Percentiles rank a stretch among this genome's conserved stretches.
phyloP scores from a whole-genome alignment of 2,797 vertebrate genomes.

The Sebastes elongatus region DNA sequence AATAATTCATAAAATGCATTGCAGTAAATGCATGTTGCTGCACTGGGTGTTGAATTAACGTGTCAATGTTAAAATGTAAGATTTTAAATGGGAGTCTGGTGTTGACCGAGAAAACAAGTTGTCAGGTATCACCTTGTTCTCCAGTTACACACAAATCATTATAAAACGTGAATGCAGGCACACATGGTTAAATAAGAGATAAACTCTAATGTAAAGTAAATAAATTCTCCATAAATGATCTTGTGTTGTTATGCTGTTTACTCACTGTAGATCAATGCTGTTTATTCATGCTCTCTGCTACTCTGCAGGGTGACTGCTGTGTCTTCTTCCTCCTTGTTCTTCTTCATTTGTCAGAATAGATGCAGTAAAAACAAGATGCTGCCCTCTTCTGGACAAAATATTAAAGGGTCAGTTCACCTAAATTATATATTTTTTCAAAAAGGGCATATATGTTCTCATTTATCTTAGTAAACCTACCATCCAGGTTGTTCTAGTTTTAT shows the following conservation, averaged over 20 bases:
- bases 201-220: not conserved
- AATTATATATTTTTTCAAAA: not conserved
- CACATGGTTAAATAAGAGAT: not conserved
- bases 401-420: not conserved
- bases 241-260: not conserved
- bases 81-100: not conserved
- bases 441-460: not conserved
- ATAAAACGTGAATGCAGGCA: not conserved
- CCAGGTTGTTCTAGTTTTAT: not conserved
- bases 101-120: not conserved
- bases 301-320: not conserved
- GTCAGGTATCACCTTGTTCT: not conserved
- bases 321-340: constrained; percentile 37
- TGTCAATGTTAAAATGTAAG: not conserved
- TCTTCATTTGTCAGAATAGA: constrained; percentile 4
- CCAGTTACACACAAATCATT: not conserved
- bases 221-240: too few relatives aligned
- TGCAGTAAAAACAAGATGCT: not conserved
- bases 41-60: not conserved
- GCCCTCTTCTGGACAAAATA: constrained; percentile 29
- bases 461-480: not conserved
- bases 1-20: rapidly evolving
- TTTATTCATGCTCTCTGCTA: not conserved
- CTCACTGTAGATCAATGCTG: constrained; percentile 48
- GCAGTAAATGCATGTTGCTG: not conserved